These are phyloP conservation scores for Simalia tracyae DNA, from an alignment of 2,797 vertebrate species.

Conservation along the genomic window DNA sequence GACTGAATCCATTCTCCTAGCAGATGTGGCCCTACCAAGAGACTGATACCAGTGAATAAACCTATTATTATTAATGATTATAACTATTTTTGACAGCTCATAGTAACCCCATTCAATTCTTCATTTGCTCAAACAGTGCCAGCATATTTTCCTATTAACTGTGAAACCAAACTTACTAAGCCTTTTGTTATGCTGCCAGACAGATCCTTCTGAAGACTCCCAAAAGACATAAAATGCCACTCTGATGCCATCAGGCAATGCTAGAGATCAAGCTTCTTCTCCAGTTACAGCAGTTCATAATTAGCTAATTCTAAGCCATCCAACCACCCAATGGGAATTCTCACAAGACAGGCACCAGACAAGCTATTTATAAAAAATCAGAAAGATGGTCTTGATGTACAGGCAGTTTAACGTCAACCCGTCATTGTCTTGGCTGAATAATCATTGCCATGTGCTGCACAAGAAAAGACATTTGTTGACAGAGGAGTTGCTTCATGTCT, in stretches of 20 bases:
- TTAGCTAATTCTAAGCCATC: constrained; percentile 15
- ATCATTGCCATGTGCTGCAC: neutral
- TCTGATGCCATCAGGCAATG: constrained; percentile 26
- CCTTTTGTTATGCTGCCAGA: neutral
- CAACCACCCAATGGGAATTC: neutral
- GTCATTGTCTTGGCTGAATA: constrained; percentile 6
- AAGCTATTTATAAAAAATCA: neutral
- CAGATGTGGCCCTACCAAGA: neutral
- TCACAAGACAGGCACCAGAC: neutral
- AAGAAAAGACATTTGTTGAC: neutral
- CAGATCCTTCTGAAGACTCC: neutral
- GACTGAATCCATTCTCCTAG: neutral
- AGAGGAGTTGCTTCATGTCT: neutral
- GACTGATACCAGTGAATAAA: neutral
- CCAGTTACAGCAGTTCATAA: constrained; percentile 19
- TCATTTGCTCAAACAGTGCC: neutral
- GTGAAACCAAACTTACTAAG: neutral
- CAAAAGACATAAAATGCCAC: neutral
- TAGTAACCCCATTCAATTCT: neutral
- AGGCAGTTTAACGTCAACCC: constrained; percentile 3
- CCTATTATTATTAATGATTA: neutral
- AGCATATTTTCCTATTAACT: neutral
- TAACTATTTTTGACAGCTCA: neutral
- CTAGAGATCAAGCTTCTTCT: constrained; percentile 16
- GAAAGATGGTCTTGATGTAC: neutral